Evolutionary conservation across 2,113 vertebrate species (phyloP).

Genomic region (Hippolais icterina): DNA sequence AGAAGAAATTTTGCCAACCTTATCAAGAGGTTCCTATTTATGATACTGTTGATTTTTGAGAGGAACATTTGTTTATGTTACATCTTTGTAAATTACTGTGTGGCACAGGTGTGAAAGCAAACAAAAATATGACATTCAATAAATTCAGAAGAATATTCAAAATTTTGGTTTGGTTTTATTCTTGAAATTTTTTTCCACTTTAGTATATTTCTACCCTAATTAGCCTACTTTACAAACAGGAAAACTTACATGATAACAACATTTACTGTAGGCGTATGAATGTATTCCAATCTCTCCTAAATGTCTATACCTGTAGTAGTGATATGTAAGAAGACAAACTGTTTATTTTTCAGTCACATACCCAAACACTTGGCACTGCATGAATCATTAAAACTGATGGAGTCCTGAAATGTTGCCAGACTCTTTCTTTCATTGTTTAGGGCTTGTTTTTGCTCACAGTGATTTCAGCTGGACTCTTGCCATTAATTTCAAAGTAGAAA

Average conservation of each 20-base stretch:
- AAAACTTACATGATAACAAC: background rate
- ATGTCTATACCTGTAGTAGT: background rate
- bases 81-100: background rate
- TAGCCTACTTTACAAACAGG: background rate
- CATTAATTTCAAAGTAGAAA: constrained; percentile 15
- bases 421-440: constrained; percentile 5
- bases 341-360: background rate
- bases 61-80: background rate
- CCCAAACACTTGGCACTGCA: background rate
- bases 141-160: background rate
- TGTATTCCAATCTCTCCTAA: background rate
- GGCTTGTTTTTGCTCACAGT: background rate
- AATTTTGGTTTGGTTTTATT: background rate
- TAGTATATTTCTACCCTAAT: background rate
- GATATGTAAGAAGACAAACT: background rate
- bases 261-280: background rate
- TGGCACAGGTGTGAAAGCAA: background rate
- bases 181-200: background rate
- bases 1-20: background rate
- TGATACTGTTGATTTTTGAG: background rate
- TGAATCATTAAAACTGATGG: constrained; percentile 29
- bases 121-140: background rate
- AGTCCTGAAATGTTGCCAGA: constrained; percentile 18
- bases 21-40: background rate
- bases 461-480: constrained; percentile 20